phyloP scores from a whole-genome alignment of 2,113 vertebrate species.

The Machaerirhynchus nigripectus region DNA sequence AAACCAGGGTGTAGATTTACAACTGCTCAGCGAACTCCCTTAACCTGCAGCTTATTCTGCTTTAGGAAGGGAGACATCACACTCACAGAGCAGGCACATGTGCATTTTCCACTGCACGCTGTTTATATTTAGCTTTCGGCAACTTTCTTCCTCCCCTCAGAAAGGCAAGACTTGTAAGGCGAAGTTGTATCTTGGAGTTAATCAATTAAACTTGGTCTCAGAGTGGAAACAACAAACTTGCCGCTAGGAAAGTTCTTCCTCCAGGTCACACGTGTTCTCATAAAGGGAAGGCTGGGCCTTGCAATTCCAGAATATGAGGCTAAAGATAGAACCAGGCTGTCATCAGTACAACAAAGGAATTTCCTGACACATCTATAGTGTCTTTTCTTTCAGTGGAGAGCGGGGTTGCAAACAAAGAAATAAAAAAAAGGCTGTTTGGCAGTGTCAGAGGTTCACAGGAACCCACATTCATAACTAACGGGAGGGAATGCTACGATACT shows the following conservation, averaged over 20 bases:
- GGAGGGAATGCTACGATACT: background rate
- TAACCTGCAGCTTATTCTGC: background rate
- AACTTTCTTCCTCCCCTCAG: background rate
- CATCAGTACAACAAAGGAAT: background rate
- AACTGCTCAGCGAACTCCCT: background rate
- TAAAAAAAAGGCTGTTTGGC: background rate
- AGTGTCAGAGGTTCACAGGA: background rate
- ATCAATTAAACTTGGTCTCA: background rate
- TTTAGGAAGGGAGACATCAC: background rate
- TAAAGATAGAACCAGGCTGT: slow-evolving; percentile 32
- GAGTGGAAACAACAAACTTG: background rate
- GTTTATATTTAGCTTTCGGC: background rate
- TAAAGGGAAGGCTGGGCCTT: background rate
- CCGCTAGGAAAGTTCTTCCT: background rate
- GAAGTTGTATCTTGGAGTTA: background rate
- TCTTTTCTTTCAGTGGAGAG: background rate
- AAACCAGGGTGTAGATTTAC: background rate
- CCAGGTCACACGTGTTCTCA: background rate
- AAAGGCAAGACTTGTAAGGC: background rate
- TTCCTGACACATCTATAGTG: slow-evolving; percentile 21
- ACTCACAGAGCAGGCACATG: background rate
- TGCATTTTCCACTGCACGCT: background rate
- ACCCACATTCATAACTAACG: background rate
- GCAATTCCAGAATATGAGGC: background rate
- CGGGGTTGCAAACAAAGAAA: background rate